A percentile compares a stretch with the other conserved stretches of the same genome.
Evolutionary conservation across 2,888 invertebrate genomes (phyloP).

Genomic region (Cheilosia vernalis): DNA sequence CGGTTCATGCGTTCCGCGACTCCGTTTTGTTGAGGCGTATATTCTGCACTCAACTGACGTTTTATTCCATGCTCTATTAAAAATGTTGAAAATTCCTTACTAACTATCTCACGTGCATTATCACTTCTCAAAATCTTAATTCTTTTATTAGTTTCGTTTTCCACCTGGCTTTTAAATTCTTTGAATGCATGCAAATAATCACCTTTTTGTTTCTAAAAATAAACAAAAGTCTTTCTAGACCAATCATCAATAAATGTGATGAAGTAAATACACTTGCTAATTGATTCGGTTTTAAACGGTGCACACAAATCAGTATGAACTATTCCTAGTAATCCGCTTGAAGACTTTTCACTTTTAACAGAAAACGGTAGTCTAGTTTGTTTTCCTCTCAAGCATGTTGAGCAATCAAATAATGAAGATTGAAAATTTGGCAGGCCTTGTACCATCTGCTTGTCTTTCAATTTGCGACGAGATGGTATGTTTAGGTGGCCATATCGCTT

Average conservation of each 20-base stretch:
- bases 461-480: not conserved
- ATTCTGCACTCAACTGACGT: not conserved
- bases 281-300: not conserved
- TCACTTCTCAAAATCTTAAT: not conserved
- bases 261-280: not conserved
- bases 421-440: not conserved
- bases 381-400: slow-evolving; percentile 30
- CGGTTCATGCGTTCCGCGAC: slow-evolving; percentile 1
- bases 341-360: slow-evolving; percentile 21
- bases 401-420: slow-evolving; percentile 8
- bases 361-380: slow-evolving; percentile 31
- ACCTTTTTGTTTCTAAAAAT: slow-evolving; percentile 1
- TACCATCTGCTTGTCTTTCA: not conserved
- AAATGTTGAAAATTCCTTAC: not conserved
- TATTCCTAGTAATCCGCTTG: slow-evolving; percentile 33
- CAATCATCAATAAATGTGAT: not conserved
- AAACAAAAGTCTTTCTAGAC: not conserved
- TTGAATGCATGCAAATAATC: slow-evolving; percentile 3
- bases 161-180: not conserved
- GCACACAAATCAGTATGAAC: slow-evolving; percentile 29
- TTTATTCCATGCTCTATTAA: not conserved
- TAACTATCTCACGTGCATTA: slow-evolving; percentile 6
- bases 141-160: not conserved
- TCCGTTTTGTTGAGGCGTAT: slow-evolving; percentile 16
- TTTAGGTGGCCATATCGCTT: slow-evolving; percentile 14